Evolutionary conservation across 1,140 invertebrate species (phyloP), one percentile per base, ranked within the genome.

Genomic region (Cydia amplana): DNA sequence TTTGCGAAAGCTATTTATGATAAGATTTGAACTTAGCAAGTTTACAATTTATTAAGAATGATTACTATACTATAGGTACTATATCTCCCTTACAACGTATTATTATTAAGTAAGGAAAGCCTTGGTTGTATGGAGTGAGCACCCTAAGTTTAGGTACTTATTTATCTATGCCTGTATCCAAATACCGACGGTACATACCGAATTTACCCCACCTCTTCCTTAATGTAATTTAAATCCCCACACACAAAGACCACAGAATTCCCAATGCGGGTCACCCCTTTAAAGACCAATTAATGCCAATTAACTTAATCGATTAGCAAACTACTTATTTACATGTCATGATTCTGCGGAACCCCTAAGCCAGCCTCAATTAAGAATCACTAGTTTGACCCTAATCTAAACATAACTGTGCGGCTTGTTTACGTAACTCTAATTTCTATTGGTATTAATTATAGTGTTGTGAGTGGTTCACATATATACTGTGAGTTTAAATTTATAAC

Each of bases 361-460:
- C 55, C 20, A 23, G 55, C 16, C 55, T 60, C 55, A 60, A 60
- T 60, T 60, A 60, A 23, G 64, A n/a, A 65, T 65, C 64, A 65
- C 25, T 65, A 65, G 64, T 65, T 65, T 65, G 28, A 65, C 64
- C 28, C 16, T 65, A 65, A 32, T 65, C 28, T 65, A 36, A 65
- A n/a, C 64, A 32, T 32, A 16, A 16, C 14, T 1, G 16, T 0
- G n/a, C 4, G 60, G 20, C 9, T 64, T 12, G 60, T 6, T 65
- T 36, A 65, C 64, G 64, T 65, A 65, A 65, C 12, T 6, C 4
- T 28, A 16, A 65, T 65, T 65, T 28, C 64, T 65, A 65, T 65
- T n/a, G 14, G 0, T 0, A 32, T n/a, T n/a, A n/a, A n/a, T n/a
- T n/a, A n/a, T 32, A 60, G 5, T 20, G 4, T 0, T 60, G 55